Conservation (phyloP, 2,888 invertebrate species). For the Acleris holmiana region DNA sequence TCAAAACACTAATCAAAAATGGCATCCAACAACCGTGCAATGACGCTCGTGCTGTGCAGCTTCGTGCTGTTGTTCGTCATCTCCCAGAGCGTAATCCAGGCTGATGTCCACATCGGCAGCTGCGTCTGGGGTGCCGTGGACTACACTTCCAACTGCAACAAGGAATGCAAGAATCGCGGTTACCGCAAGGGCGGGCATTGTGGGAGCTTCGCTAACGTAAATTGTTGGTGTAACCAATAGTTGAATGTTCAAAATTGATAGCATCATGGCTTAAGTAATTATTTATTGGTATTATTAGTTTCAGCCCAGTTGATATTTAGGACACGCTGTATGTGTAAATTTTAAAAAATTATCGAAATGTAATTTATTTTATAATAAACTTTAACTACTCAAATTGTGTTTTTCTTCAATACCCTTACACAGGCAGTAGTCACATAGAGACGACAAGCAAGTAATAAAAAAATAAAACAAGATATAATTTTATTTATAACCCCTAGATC, state of each 20-base stretch:
- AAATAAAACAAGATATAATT: no score
- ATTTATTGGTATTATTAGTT: no score
- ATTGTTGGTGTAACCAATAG: slow-evolving; percentile 25
- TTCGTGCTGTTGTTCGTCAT: slow-evolving; percentile 47
- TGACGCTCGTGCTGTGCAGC: slow-evolving; percentile 42
- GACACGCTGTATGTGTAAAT: no score
- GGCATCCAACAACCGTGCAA: slow-evolving; percentile 10
- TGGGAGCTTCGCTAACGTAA: slow-evolving; percentile 44
- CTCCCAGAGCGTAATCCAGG: slow-evolving; percentile 43
- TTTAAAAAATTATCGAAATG: no score
- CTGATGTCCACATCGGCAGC: slow-evolving; percentile 48
- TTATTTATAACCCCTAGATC: no score
- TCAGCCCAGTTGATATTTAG: no score
- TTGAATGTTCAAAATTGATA: neutral
- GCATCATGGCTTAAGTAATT: no score
- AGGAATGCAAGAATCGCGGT: slow-evolving; percentile 47
- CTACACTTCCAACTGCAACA: slow-evolving; percentile 50
- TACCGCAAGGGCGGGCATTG: slow-evolving; percentile 45
- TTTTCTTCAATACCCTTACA: no score
- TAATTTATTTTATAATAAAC: no score
- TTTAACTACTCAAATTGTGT: no score
- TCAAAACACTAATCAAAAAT: neutral
- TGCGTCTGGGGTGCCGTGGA: slow-evolving; percentile 51
- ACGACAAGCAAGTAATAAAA: no score
- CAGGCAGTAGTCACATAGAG: no score